Conservation (phyloP, 2,797 vertebrate genomes). For the Harpagifer antarcticus region DNA sequence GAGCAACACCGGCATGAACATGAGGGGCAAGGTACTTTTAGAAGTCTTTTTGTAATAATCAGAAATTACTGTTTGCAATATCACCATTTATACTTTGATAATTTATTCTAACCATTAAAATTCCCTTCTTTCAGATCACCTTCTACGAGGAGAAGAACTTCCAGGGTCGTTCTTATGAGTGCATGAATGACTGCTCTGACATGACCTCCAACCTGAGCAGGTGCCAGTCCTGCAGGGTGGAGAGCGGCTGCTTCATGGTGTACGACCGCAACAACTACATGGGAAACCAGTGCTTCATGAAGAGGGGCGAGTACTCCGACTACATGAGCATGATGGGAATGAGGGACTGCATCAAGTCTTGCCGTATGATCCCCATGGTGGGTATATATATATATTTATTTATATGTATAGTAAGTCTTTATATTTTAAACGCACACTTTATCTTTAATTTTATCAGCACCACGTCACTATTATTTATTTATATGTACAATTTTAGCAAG, state of each 20-base stretch:
- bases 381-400: too few relatives aligned
- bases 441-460: too few relatives aligned
- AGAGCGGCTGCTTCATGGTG: conserved; percentile 81
- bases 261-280: conserved; percentile 51
- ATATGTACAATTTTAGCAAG: too few relatives aligned
- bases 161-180: conserved; percentile 79
- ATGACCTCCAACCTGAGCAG: conserved; percentile 74
- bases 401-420: too few relatives aligned
- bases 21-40: conserved; percentile 60
- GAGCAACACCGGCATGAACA: conserved; percentile 60
- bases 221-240: conserved; percentile 80
- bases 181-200: conserved; percentile 77
- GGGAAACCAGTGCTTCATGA: too few relatives aligned
- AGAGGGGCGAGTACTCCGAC: too few relatives aligned
- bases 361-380: too few relatives aligned
- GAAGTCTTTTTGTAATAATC: background rate
- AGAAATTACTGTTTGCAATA: background rate
- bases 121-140: conserved; percentile 48
- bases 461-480: too few relatives aligned
- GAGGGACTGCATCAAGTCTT: too few relatives aligned
- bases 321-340: too few relatives aligned
- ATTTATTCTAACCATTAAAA: background rate
- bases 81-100: background rate
- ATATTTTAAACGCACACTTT: too few relatives aligned
- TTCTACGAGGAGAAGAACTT: conserved; percentile 86